Base-by-base conservation (phyloP, 2,888 invertebrate species). In the Euspilapteryx auroguttella region DNA sequence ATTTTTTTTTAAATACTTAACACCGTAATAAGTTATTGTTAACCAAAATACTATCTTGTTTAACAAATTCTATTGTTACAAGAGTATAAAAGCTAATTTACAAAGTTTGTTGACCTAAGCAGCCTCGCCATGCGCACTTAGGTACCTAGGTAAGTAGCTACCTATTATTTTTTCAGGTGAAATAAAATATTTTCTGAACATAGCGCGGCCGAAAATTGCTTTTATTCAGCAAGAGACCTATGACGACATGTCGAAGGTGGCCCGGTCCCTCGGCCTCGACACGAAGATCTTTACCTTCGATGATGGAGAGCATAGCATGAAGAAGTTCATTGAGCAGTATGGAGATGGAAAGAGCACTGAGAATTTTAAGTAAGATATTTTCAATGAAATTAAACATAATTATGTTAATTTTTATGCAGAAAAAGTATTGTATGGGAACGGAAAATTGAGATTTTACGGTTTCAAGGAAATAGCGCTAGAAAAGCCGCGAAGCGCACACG, bases 131-230 rank as follows among this genome's bases (percentile, higher is more conserved):
- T 20, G 9, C 20, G 20, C 8, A 20, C 8, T 7, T 20, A 20
- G 9, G 20, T 20, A 20, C 20, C 20, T 7, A 7, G 5, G 5
- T 10, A n/a, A 24, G 3, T 25, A 17, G 11, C 30, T 12, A 17
- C 12, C 12, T 31, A 17, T 15, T 25, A n/a, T n/a, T n/a, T n/a
- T 56, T 49, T 13, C 50, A 69, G 69, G 41, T 24, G 65, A 69
- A 45, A 47, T 69, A 2, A 50, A 45, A 34, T 31, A 38, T 1
- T 22, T 57, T 0, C 54, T 69, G 30, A 45, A 55, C 28, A 31
- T 57, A 23, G 44, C 55, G 0, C 33, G 37, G 11, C 69, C 69
- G 0, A 57, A 49, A 37, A 39, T 68, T 32, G 56, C 53, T 0
- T 63, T 68, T 29, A 66, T 68, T 30, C 51, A 59, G 30, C 34